These are phyloP conservation scores for Ursus arctos DNA, from an alignment of 2,113 vertebrate genomes.

Conservation along the genomic window DNA sequence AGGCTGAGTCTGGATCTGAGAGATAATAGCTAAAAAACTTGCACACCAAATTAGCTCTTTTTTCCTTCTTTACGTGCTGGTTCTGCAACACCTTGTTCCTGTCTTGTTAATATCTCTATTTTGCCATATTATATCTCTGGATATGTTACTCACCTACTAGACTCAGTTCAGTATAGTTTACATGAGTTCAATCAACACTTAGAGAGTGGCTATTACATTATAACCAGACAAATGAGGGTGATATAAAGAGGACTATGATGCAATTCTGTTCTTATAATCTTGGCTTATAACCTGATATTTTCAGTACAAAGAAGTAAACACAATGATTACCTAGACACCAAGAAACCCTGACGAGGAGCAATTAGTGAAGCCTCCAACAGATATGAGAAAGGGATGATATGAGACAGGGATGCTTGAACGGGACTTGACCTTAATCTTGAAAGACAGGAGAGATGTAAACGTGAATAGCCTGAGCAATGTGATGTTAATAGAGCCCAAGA, in stretches of 20 bases:
- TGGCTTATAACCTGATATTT: not conserved
- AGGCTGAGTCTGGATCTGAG: not conserved
- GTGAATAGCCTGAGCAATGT: not conserved
- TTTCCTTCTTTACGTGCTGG: not conserved
- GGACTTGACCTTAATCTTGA: not conserved
- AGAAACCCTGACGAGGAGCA: not conserved
- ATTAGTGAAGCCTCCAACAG: not conserved
- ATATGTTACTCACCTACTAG: not conserved
- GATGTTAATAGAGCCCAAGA: not conserved
- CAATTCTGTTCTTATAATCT: not conserved
- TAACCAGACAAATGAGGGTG: not conserved
- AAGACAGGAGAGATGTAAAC: not conserved
- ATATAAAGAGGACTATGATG: not conserved
- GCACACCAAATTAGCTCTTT: not conserved
- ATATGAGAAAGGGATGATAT: not conserved
- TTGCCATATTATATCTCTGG: not conserved
- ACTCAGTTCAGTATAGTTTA: not conserved
- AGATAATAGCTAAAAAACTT: not conserved
- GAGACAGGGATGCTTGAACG: not conserved
- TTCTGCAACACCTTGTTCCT: not conserved
- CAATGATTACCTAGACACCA: not conserved
- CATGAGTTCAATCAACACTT: not conserved
- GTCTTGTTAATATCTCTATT: not conserved
- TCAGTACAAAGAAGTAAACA: not conserved
- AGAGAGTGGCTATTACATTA: not conserved